These are phyloP conservation scores for Pungitius pungitius DNA, from an alignment of 2,113 vertebrate species.

Conservation along the genomic window DNA sequence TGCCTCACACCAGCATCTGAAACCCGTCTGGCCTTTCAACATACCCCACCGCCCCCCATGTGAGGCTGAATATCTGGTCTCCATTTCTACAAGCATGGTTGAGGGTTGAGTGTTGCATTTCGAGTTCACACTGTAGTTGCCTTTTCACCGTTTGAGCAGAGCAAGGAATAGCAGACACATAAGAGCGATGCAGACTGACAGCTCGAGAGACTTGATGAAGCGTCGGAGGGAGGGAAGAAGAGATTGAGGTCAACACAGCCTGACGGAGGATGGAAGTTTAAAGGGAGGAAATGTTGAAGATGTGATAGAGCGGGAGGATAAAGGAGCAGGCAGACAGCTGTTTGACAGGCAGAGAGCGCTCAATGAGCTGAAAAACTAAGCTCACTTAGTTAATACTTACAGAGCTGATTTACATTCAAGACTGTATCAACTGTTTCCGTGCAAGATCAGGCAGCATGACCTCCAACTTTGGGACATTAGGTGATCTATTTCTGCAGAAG, in stretches of 20 bases:
- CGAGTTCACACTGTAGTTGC: slow-evolving; percentile 12
- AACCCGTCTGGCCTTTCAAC: slow-evolving; percentile 14
- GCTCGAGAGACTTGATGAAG: slow-evolving; percentile 43
- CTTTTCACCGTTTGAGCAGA: slow-evolving; percentile 7
- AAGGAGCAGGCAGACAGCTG: slow-evolving; percentile 50
- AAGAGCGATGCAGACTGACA: slow-evolving; percentile 54
- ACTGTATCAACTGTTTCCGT: slow-evolving; percentile 23
- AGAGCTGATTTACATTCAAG: slow-evolving; percentile 22
- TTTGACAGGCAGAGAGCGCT: slow-evolving; percentile 52
- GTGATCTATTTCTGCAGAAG: slow-evolving; percentile 18
- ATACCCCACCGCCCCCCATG: background rate
- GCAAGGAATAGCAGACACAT: slow-evolving; percentile 30
- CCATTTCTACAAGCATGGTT: slow-evolving; percentile 4
- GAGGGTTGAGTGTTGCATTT: background rate
- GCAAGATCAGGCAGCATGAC: slow-evolving; percentile 11
- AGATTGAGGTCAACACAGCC: slow-evolving; percentile 57
- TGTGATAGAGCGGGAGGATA: slow-evolving; percentile 46
- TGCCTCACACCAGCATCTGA: slow-evolving; percentile 20
- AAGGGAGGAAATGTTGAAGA: slow-evolving; percentile 56
- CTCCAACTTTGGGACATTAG: slow-evolving; percentile 5
- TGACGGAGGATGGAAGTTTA: slow-evolving; percentile 52
- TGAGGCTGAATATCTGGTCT: background rate
- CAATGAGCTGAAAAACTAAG: slow-evolving; percentile 40
- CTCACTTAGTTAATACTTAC: background rate
- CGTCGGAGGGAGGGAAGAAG: slow-evolving; percentile 29